A percentile compares a stretch with the other conserved stretches of the same genome.
Evolutionary conservation across 2,888 invertebrate genomes (phyloP).

Genomic region (Tupiocoris notatus): DNA sequence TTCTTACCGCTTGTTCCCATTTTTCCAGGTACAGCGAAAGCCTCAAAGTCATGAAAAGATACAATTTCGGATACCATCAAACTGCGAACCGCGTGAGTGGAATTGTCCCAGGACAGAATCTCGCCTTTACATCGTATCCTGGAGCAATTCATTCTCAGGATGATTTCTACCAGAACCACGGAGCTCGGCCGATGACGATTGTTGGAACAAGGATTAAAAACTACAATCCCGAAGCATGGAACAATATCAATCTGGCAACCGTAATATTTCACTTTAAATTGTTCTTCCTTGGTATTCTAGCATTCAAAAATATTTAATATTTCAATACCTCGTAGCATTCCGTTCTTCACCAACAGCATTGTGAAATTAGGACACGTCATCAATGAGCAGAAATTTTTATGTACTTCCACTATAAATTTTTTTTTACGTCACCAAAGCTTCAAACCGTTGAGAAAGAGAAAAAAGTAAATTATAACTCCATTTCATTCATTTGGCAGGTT

Average conservation of each 20-base stretch:
- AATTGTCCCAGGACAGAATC: slow-evolving; percentile 64
- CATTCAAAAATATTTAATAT: too few species aligned
- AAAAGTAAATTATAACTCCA: too few species aligned
- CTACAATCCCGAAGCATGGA: slow-evolving; percentile 58
- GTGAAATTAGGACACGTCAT: too few species aligned
- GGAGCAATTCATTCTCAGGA: slow-evolving; percentile 79
- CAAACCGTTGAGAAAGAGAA: too few species aligned
- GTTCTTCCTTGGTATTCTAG: too few species aligned
- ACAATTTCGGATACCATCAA: slow-evolving; percentile 73
- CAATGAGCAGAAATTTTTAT: too few species aligned
- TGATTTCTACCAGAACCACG: slow-evolving; percentile 72
- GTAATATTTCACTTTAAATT: too few species aligned
- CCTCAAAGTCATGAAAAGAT: slow-evolving; percentile 80
- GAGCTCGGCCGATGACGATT: slow-evolving; percentile 61
- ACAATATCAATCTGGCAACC: background rate
- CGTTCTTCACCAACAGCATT: too few species aligned
- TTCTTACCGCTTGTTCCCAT: background rate
- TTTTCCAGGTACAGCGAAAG: slow-evolving; percentile 69
- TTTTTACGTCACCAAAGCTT: too few species aligned
- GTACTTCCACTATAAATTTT: too few species aligned
- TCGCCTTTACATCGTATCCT: slow-evolving; percentile 81
- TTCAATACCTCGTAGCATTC: too few species aligned
- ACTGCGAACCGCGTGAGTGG: slow-evolving; percentile 55
- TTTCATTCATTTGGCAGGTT: slow-evolving; percentile 58
- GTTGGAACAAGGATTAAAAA: slow-evolving; percentile 78